A percentile compares a stretch with the other conserved stretches of the same genome.
phyloP scores from a whole-genome alignment of 2,113 vertebrate species.

The Chionodraco myersi region DNA sequence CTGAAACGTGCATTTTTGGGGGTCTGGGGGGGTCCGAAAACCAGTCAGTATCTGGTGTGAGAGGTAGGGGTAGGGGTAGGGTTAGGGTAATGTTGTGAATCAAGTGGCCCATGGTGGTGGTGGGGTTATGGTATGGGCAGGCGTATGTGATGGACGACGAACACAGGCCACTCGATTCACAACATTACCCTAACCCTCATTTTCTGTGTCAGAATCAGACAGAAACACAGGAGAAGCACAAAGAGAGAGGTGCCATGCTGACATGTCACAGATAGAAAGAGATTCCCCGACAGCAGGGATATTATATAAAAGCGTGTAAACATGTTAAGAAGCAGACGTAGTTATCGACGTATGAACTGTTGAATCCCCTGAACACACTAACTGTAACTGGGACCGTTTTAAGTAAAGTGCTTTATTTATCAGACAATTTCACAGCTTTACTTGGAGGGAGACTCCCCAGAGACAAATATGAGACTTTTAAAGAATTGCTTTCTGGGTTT shows the following conservation, averaged over 20 bases:
- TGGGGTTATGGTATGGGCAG: no score
- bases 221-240: conserved; percentile 7
- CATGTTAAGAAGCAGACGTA: background rate
- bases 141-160: no score
- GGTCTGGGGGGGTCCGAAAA: no score
- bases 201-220: conserved; percentile 1
- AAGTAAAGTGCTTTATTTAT: conserved; percentile 21
- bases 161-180: no score
- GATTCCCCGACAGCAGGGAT: background rate
- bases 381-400: background rate
- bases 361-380: background rate
- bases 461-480: background rate
- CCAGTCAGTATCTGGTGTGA: no score
- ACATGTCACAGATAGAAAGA: conserved; percentile 23
- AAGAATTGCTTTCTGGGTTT: background rate
- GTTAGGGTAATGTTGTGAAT: no score
- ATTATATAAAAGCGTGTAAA: conserved; percentile 18
- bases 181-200: background rate
- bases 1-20: no score
- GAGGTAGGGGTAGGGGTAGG: no score
- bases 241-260: conserved; percentile 32
- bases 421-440: background rate
- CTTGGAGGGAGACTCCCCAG: background rate
- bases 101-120: no score
- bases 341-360: background rate